phyloP scores from a whole-genome alignment of 2,888 invertebrate species.

The Altica lythri region DNA sequence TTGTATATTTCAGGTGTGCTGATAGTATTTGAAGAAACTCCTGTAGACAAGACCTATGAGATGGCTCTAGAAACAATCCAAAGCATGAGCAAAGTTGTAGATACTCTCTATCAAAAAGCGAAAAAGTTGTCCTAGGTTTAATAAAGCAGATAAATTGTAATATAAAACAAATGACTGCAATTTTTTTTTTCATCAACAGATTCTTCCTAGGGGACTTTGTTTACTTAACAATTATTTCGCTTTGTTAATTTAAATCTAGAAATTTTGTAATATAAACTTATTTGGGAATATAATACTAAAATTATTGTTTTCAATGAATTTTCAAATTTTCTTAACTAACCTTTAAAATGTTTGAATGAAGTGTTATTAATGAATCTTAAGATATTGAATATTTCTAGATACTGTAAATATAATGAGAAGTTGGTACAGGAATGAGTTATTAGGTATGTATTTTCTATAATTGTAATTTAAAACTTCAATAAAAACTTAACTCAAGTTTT shows the following conservation, averaged over 20 bases:
- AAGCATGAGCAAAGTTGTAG: conserved; percentile 99
- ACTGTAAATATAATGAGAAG: conserved; percentile 24
- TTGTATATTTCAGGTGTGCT: conserved; percentile 68
- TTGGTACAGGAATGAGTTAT: conserved; percentile 19
- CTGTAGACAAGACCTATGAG: conserved; percentile 96
- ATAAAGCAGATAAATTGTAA: conserved; percentile 26
- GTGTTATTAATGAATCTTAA: conserved; percentile 2
- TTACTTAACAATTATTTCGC: conserved; percentile 8
- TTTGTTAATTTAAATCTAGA: conserved; percentile 17
- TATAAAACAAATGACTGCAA: conserved; percentile 36
- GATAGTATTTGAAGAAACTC: conserved; percentile 95
- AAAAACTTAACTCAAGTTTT: conserved; percentile 4
- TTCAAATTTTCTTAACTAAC: conserved; percentile 3
- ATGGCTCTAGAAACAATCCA: conserved; percentile 96
- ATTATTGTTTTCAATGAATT: conserved; percentile 8
- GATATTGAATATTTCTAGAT: conserved; percentile 13
- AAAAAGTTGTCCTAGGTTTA: conserved; percentile 88
- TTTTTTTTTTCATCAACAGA: conserved; percentile 14
- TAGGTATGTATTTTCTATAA: conserved; percentile 17
- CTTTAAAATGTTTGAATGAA: background rate
- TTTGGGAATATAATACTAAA: conserved; percentile 23
- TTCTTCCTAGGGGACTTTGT: conserved; percentile 7
- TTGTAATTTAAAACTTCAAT: conserved; percentile 11
- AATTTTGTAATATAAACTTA: conserved; percentile 12
- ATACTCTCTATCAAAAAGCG: conserved; percentile 98